Evolutionary conservation across 2,797 vertebrate genomes (phyloP).

Genomic region (Alfaro cultratus): DNA sequence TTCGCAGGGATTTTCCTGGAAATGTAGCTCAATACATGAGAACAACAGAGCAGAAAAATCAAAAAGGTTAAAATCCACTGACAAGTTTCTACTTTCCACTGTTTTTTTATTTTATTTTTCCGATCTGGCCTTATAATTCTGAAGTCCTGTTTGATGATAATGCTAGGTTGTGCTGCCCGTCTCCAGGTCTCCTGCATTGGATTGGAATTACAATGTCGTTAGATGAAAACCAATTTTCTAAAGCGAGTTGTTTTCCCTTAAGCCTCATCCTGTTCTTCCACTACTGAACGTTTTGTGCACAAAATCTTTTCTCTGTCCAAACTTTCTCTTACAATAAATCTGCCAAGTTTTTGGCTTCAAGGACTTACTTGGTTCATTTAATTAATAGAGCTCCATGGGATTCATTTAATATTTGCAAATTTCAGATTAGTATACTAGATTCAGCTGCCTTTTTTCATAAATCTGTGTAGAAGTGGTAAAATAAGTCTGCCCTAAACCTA

Average conservation of each 20-base stretch:
- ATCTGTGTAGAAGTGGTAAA: constrained; percentile 11
- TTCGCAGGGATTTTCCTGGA: neutral
- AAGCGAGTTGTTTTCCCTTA: constrained; percentile 17
- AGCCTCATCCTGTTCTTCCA: constrained; percentile 13
- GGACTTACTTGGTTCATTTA: neutral
- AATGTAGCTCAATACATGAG: neutral
- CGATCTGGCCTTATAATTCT: neutral
- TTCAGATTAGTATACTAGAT: constrained; percentile 27
- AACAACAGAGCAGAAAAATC: neutral
- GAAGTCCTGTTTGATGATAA: neutral
- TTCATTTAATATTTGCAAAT: neutral
- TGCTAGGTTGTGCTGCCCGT: neutral
- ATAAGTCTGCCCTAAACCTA: constrained; percentile 17
- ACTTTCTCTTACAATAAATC: neutral
- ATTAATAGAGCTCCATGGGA: neutral
- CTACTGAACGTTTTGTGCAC: neutral
- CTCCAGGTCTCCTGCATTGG: neutral
- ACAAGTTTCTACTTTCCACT: neutral
- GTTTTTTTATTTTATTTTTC: neutral
- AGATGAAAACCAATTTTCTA: constrained; percentile 7
- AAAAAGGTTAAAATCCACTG: neutral
- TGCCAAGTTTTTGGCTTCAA: neutral
- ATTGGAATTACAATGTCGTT: neutral
- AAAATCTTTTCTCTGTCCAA: neutral
- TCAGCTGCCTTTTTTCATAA: constrained; percentile 22